Conservation (phyloP, 2,888 invertebrate species). For the Lycia hirtaria region DNA sequence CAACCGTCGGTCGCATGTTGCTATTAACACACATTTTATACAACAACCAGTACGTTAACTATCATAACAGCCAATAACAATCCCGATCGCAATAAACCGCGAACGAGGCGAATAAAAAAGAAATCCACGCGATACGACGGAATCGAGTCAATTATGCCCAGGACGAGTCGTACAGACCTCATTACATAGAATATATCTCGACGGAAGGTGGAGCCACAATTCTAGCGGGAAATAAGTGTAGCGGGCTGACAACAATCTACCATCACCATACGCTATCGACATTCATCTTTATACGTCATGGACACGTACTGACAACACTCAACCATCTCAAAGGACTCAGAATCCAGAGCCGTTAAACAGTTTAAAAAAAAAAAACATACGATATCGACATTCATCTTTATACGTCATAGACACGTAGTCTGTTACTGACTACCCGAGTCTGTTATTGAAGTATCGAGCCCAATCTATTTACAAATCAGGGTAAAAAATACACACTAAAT, state of each 20-base stretch:
- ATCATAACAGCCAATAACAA: constrained; percentile 34
- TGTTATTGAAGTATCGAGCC: too few species aligned
- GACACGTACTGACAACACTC: too few species aligned
- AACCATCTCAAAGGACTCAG: too few species aligned
- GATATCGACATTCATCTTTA: too few species aligned
- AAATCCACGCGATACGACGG: constrained; percentile 49
- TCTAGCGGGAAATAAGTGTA: constrained; percentile 33
- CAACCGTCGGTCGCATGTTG: not conserved
- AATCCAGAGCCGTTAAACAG: too few species aligned
- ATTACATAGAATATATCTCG: constrained; percentile 64
- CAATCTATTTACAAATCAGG: too few species aligned
- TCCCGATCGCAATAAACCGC: constrained; percentile 35
- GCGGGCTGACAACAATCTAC: not conserved
- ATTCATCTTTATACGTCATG: too few species aligned
- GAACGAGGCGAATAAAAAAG: constrained; percentile 41
- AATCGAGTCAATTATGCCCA: constrained; percentile 63
- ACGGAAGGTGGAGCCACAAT: constrained; percentile 28
- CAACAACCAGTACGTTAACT: constrained; percentile 7
- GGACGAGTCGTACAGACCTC: constrained; percentile 61
- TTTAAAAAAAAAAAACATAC: too few species aligned
- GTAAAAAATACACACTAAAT: too few species aligned
- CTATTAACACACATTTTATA: not conserved
- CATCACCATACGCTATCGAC: too few species aligned
- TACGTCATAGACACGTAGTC: too few species aligned
- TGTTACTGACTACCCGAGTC: too few species aligned